phyloP scores from a whole-genome alignment of 2,113 vertebrate species.

The Dromiciops gliroides region DNA sequence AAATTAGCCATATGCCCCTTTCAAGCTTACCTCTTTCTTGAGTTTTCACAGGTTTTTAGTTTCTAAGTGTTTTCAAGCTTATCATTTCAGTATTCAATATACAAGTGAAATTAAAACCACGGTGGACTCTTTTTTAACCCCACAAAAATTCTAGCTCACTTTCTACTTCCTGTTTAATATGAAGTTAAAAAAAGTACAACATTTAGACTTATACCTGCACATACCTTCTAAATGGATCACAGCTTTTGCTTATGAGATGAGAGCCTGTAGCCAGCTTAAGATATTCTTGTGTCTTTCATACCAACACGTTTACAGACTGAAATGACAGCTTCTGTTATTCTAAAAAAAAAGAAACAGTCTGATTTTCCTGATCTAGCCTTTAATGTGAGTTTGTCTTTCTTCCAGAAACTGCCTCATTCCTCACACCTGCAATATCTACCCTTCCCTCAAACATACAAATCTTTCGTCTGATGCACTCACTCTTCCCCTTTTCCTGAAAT shows the following conservation, averaged over 20 bases:
- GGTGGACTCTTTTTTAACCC: constrained; percentile 44
- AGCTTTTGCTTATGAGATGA: neutral
- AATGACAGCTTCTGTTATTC: neutral
- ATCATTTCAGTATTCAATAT: constrained; percentile 39
- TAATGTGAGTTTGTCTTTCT: no score
- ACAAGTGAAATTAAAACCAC: constrained; percentile 56
- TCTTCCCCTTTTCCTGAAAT: neutral
- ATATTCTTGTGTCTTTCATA: neutral
- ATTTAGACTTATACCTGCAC: constrained; percentile 22
- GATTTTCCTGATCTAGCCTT: neutral
- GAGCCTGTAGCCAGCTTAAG: neutral
- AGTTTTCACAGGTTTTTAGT: constrained; percentile 37
- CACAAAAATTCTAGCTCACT: constrained; percentile 47
- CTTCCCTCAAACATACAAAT: neutral
- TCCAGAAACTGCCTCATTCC: neutral
- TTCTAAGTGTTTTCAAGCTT: constrained; percentile 63
- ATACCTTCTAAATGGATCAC: neutral
- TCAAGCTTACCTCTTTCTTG: constrained; percentile 14
- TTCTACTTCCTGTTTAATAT: constrained; percentile 45
- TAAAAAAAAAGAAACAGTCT: neutral
- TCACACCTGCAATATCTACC: neutral
- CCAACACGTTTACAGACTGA: neutral
- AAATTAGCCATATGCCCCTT: constrained; percentile 6
- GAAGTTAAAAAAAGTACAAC: constrained; percentile 12
- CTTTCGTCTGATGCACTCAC: neutral